phyloP scores from a whole-genome alignment of 2,113 vertebrate species.

The Stictonetta naevosa region DNA sequence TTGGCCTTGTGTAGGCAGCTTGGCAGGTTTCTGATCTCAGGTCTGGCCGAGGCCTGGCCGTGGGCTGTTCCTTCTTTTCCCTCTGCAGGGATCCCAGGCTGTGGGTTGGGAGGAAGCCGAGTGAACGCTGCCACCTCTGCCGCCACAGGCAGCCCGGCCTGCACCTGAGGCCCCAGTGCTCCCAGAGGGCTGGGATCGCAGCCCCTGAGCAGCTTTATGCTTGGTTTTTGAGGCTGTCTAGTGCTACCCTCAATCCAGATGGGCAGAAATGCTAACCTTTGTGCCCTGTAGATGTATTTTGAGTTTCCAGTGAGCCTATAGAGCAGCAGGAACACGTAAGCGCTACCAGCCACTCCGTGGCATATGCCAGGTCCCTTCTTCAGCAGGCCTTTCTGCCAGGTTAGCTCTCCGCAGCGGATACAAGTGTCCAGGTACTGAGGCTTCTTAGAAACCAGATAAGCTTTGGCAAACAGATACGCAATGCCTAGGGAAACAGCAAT shows the following conservation, averaged over 20 bases:
- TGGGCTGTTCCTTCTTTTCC: fast-evolving
- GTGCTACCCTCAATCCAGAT: background rate
- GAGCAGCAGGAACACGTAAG: slow-evolving; percentile 89
- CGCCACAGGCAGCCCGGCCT: fast-evolving
- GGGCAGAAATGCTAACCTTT: slow-evolving; percentile 79
- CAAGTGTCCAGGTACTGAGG: slow-evolving; percentile 91
- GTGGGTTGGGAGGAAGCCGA: fast-evolving
- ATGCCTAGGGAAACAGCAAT: slow-evolving; percentile 81
- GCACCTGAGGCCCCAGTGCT: background rate
- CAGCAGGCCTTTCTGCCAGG: slow-evolving; percentile 90
- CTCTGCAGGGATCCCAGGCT: fast-evolving
- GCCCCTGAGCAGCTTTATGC: background rate
- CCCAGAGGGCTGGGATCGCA: background rate
- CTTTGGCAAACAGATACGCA: slow-evolving; percentile 90
- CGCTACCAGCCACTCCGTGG: slow-evolving; percentile 88
- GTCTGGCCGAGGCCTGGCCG: background rate
- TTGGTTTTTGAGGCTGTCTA: fast-evolving
- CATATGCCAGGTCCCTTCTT: slow-evolving; percentile 93
- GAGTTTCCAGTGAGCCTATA: slow-evolving; percentile 89
- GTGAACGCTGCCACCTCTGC: background rate
- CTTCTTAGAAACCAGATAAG: slow-evolving; percentile 89
- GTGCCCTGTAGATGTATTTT: slow-evolving; percentile 90
- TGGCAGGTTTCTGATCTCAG: background rate
- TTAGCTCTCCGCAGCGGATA: slow-evolving; percentile 88
- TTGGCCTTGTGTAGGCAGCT: background rate